Evolutionary conservation across 1,140 invertebrate genomes (phyloP).

Genomic region (Papilio helenus): DNA sequence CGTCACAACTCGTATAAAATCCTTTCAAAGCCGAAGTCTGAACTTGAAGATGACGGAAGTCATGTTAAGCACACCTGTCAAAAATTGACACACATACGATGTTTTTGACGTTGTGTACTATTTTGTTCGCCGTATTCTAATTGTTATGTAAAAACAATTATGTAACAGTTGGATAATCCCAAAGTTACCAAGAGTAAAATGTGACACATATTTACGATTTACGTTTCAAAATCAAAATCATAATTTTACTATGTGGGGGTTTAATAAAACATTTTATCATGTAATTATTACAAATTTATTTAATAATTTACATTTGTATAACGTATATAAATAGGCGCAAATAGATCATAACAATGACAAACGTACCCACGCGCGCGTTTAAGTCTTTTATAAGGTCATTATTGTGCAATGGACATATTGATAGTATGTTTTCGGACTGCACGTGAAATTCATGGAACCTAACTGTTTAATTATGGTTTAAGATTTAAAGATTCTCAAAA

Average conservation of each 20-base stretch:
- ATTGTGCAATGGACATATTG: background rate
- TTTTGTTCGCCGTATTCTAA: background rate
- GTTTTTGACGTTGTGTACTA: background rate
- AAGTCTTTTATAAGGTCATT: constrained; percentile 24
- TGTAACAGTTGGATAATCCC: background rate
- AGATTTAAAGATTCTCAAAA: too few species aligned
- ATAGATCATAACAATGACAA: background rate
- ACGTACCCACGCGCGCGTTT: background rate
- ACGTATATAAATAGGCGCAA: too few species aligned
- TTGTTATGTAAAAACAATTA: background rate
- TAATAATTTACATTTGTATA: too few species aligned
- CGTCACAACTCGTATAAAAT: background rate
- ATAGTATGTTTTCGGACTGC: background rate
- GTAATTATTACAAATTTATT: too few species aligned
- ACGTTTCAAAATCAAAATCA: background rate
- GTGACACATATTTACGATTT: background rate
- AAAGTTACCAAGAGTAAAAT: background rate
- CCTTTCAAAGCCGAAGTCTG: background rate
- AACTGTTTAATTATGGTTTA: background rate
- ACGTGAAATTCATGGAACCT: background rate
- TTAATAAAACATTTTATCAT: background rate
- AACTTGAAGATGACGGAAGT: constrained; percentile 2
- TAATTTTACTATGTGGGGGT: background rate
- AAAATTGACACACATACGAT: background rate
- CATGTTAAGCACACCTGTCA: background rate